Evolutionary conservation across 2,888 invertebrate species (phyloP), one percentile per base, ranked within the genome.

Genomic region (Aphelenchoides bicaudatus): DNA sequence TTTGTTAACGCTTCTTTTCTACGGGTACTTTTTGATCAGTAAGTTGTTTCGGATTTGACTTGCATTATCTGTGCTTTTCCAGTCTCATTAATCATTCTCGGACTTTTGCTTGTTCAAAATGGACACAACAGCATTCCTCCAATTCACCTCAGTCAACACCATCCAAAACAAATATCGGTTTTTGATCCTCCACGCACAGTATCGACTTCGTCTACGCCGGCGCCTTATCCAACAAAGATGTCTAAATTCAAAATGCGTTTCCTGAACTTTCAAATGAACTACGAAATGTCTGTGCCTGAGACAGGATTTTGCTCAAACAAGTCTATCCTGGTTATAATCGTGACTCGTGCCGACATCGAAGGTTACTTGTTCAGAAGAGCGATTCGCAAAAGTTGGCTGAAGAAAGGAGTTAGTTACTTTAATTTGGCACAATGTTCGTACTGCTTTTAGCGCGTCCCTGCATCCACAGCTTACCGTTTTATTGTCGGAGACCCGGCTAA

Each of bases 391-490:
- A 19, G 21, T 19, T 43, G 43, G 43, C 43, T 43, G 34, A 10
- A n/a, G 34, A 10, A 10, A 10, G 34, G n/a, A 10, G 34, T 34
- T 10, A 34, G 34, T 34, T 10, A n/a, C n/a, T 34, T 10, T 10
- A 34, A 34, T n/a, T 34, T 10, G 10, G 34, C n/a, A 34, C 10
- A 34, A 34, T 10, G 16, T 21, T 43, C 10, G 10, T 43, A 10
- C 10, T 10, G 8, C 25, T 6, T 43, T 43, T n/a, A 51, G 52
- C 5, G 19, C 1, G 39, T 34, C 19, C 52, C 52, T n/a, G 16
- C 52, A n/a, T 19, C 23, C 8, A 21, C 23, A n/a, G 52, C 13
- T n/a, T 51, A 51, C 21, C 52, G 52, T 10, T 51, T 51, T 30
- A 39, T 51, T 10, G 52, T 51, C 19, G 52, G 52, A 8, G 13